A percentile compares a stretch with the other conserved stretches of the same genome.
Evolutionary conservation across 2,888 invertebrate species (phyloP).

Genomic region (Adelognathus sp.): DNA sequence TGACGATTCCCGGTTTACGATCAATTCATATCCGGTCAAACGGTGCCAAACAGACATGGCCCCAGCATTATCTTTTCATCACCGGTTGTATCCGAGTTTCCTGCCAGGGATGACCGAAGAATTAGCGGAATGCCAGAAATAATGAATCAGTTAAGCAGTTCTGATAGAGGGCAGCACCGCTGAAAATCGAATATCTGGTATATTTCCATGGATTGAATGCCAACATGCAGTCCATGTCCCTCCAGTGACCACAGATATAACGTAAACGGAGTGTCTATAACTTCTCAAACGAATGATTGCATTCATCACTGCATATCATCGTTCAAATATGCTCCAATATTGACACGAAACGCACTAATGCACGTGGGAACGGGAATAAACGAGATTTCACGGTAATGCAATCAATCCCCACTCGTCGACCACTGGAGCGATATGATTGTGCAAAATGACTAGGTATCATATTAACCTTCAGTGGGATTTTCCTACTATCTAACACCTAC

Average conservation of each 20-base stretch:
- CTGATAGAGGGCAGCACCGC: too few relatives aligned
- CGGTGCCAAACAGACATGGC: too few relatives aligned
- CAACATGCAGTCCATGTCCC: neutral
- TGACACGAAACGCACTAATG: neutral
- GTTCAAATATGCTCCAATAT: neutral
- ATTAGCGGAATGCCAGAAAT: too few relatives aligned
- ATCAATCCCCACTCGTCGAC: neutral
- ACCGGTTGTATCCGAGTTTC: too few relatives aligned
- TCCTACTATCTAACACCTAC: neutral
- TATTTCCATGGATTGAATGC: neutral
- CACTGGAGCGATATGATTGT: slow-evolving; percentile 62
- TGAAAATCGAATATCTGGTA: neutral
- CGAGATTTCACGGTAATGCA: neutral
- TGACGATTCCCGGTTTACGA: too few relatives aligned
- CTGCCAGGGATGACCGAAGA: too few relatives aligned
- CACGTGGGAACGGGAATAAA: neutral
- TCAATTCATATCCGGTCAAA: too few relatives aligned
- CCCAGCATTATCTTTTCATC: too few relatives aligned
- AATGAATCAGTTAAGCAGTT: too few relatives aligned
- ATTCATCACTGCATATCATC: neutral
- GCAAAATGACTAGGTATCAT: slow-evolving; percentile 67
- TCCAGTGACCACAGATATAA: neutral
- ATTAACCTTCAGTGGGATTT: slow-evolving; percentile 43
- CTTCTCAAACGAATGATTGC: neutral
- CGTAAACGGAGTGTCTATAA: neutral